Conservation (phyloP, 64 coral and sea anemone genomes). For the Acropora yongei region DNA sequence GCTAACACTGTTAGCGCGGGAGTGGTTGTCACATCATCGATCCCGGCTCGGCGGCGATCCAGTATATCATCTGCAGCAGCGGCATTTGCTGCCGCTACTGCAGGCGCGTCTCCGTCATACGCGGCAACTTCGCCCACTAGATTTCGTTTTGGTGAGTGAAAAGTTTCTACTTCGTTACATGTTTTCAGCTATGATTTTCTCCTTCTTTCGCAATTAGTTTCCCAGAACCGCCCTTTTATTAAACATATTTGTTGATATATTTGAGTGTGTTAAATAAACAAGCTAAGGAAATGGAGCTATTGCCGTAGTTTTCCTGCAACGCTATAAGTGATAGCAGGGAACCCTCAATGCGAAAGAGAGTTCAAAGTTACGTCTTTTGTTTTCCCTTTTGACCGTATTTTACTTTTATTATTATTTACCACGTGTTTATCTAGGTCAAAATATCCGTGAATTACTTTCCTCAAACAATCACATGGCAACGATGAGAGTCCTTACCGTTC, state of each 20-base stretch:
- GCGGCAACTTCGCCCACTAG: slow-evolving; percentile 58
- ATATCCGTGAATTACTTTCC: slow-evolving; percentile 80
- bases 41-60: slow-evolving; percentile 80
- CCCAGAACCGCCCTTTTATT: no score
- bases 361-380: neutral
- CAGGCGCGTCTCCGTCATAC: slow-evolving; percentile 90
- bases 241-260: no score
- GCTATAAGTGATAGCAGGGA: no score
- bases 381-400: neutral
- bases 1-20: slow-evolving; percentile 80
- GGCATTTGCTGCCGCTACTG: slow-evolving; percentile 96
- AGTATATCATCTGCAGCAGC: slow-evolving; percentile 97
- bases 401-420: neutral
- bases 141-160: slow-evolving; percentile 93
- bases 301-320: no score
- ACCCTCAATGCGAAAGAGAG: no score
- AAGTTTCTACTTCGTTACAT: neutral
- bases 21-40: slow-evolving; percentile 94
- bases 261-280: no score
- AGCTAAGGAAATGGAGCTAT: no score
- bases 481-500: slow-evolving; percentile 86
- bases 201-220: no score
- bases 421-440: slow-evolving; percentile 55
- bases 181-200: neutral
- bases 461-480: slow-evolving; percentile 82